Percentiles rank a stretch among this genome's conserved stretches.
These are phyloP conservation scores for Neomonachus schauinslandi DNA, from an alignment of 2,113 vertebrate species.

Conservation along the genomic window DNA sequence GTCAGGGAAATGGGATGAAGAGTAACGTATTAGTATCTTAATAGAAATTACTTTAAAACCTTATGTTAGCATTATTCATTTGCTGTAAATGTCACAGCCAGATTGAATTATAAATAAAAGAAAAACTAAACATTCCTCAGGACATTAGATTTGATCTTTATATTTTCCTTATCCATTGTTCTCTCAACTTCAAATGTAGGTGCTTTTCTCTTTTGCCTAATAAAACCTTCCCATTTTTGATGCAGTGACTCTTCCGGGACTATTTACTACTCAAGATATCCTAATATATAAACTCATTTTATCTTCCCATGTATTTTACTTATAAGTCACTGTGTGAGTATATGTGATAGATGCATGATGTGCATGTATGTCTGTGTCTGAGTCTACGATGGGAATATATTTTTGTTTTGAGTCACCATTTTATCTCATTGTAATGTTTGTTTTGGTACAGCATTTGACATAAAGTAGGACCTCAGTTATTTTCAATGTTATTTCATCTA, in stretches of 20 bases:
- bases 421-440: neutral
- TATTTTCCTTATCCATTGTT: neutral
- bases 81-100: neutral
- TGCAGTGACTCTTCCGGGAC: neutral
- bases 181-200: neutral
- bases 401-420: neutral
- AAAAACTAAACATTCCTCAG: neutral
- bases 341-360: neutral
- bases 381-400: neutral
- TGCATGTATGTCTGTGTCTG: neutral
- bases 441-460: neutral
- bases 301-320: neutral
- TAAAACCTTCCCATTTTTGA: neutral
- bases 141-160: neutral
- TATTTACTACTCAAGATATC: neutral
- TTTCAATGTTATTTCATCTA: neutral
- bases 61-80: neutral
- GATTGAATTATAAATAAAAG: neutral
- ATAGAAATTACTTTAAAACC: neutral
- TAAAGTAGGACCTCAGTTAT: neutral
- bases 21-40: neutral
- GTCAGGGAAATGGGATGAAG: neutral
- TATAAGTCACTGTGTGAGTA: neutral
- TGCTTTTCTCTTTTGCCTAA: neutral
- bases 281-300: neutral